Evolutionary conservation across 2,888 invertebrate genomes (phyloP).

Genomic region (Chrysina gloriosa): DNA sequence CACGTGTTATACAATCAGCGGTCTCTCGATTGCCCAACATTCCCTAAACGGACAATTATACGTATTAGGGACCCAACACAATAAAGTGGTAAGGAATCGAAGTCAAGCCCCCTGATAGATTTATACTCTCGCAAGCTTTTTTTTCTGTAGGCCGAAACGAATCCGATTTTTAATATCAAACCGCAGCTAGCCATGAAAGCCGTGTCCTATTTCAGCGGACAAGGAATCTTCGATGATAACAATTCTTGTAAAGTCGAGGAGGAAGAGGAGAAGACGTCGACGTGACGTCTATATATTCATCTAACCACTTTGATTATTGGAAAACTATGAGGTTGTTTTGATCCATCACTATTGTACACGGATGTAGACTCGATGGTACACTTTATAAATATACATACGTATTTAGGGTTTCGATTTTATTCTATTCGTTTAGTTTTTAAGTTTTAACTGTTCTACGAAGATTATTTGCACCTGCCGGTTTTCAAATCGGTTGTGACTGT

Average conservation of each 20-base stretch:
- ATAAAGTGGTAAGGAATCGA: slow-evolving; percentile 72
- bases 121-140: slow-evolving; percentile 18
- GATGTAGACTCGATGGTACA: too few species aligned
- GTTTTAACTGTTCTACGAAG: too few species aligned
- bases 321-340: too few species aligned
- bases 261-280: slow-evolving; percentile 2
- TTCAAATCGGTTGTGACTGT: too few species aligned
- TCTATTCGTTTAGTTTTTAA: too few species aligned
- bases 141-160: slow-evolving; percentile 71
- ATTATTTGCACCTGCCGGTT: too few species aligned
- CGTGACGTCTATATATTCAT: too few species aligned
- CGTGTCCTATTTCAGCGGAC: slow-evolving; percentile 64
- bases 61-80: slow-evolving; percentile 74
- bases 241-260: slow-evolving; percentile 37
- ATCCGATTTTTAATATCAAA: slow-evolving; percentile 87
- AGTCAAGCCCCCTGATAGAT: slow-evolving; percentile 12
- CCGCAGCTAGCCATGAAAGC: slow-evolving; percentile 72
- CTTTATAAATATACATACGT: too few species aligned
- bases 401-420: too few species aligned
- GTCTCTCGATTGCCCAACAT: slow-evolving; percentile 93
- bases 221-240: slow-evolving; percentile 45
- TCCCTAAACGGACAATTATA: slow-evolving; percentile 64
- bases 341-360: too few species aligned
- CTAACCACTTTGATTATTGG: too few species aligned
- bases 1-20: slow-evolving; percentile 96